Evolutionary conservation across 2,888 invertebrate genomes (phyloP).

Genomic region (Candidula unifasciata): DNA sequence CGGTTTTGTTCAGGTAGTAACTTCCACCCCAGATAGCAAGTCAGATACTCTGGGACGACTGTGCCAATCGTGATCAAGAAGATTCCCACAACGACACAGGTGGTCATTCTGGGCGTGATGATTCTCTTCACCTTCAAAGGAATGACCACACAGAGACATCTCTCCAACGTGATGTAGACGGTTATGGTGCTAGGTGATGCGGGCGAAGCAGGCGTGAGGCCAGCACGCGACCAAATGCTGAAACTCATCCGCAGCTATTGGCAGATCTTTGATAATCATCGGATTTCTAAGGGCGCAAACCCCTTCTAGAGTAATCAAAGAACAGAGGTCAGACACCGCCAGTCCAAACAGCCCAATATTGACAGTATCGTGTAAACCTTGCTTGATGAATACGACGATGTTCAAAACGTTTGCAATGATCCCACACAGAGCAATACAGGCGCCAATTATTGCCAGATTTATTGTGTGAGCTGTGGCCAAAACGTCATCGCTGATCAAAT

Average conservation of each 20-base stretch:
- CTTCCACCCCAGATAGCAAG: conserved; percentile 17
- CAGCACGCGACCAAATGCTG: background rate
- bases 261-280: background rate
- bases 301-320: background rate
- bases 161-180: conserved; percentile 19
- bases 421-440: background rate
- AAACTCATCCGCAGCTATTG: background rate
- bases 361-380: background rate
- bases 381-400: background rate
- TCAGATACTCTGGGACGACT: background rate
- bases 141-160: conserved; percentile 17
- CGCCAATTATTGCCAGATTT: background rate
- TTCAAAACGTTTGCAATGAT: background rate
- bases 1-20: background rate
- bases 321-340: background rate
- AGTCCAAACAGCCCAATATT: background rate
- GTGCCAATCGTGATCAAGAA: background rate
- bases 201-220: conserved; percentile 13
- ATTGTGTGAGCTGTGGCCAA: background rate
- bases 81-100: background rate
- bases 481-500: background rate
- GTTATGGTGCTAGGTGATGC: conserved; percentile 25
- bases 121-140: conserved; percentile 31
- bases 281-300: too few relatives aligned
- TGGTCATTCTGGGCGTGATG: conserved; percentile 1